A percentile compares a stretch with the other conserved stretches of the same genome.
Conservation (phyloP, 2,113 vertebrate genomes). For the Kryptolebias marmoratus region DNA sequence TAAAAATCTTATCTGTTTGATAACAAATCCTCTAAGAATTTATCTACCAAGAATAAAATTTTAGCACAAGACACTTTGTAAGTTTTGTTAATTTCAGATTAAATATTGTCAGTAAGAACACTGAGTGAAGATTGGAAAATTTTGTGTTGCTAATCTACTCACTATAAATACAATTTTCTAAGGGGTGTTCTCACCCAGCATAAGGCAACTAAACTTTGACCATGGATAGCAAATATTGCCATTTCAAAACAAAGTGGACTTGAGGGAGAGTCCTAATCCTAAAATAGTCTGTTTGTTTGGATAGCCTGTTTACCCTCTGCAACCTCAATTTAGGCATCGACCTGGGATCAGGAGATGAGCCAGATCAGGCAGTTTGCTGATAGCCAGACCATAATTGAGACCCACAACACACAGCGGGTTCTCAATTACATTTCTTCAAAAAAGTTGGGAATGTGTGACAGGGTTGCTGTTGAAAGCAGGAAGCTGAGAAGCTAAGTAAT, state of each 20-base stretch:
- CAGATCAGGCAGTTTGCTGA: constrained; percentile 51
- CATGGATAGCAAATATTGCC: background rate
- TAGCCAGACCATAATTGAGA: constrained; percentile 65
- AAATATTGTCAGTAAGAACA: too few species aligned
- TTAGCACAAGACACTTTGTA: background rate
- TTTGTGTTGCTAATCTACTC: background rate
- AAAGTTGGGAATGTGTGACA: constrained; percentile 31
- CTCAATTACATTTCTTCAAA: constrained; percentile 60
- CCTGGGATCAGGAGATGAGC: constrained; percentile 58
- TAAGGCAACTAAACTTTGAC: background rate
- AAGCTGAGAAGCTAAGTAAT: constrained; percentile 35
- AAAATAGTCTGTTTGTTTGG: constrained; percentile 57
- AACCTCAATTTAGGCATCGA: constrained; percentile 60
- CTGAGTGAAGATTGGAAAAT: too few species aligned
- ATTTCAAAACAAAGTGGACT: background rate
- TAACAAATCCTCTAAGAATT: too few species aligned
- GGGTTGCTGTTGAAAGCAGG: constrained; percentile 46
- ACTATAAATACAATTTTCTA: background rate
- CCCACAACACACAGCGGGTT: constrained; percentile 30
- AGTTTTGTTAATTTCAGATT: background rate
- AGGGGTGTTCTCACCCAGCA: background rate
- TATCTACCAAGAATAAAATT: too few species aligned
- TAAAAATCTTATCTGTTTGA: too few species aligned
- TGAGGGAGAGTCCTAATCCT: constrained; percentile 48
- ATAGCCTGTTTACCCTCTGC: constrained; percentile 63